Base-by-base conservation (phyloP, 2,113 vertebrate species). In the Cromileptes altivelis region DNA sequence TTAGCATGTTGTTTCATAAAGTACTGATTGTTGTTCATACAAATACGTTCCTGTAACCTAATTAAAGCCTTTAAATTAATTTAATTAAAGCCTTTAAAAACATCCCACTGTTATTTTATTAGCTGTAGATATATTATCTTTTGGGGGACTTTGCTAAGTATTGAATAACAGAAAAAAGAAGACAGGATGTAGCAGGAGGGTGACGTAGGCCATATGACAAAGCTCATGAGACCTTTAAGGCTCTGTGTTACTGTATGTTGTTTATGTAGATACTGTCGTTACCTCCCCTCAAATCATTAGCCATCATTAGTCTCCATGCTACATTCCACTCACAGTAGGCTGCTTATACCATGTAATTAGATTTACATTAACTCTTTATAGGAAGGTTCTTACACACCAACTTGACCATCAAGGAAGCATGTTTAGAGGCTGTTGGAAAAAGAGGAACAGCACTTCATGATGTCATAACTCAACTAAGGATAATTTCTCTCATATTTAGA, bases 261-360 rank as follows among this genome's bases (percentile, higher is more conserved):
- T 25, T 63, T 70, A 1, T 45, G 15, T 42, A 30, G 30, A 30
- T 30, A 68, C 9, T 76, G 27, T 10, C 42, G 63, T 45, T 19
- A 18, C 47, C n/a, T 68, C 45, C 12, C 21, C 56, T 49, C 18
- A 11, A 80, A 62, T 55, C 25, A 23, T 78, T 67, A 53, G 53
- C 62, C 14, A 4, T 7, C 42, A 45, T 45, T 12, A 1, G 2
- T 75, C 68, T 50, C 25, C 42, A 2, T 23, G 58, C 81, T n/a
- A 21, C 62, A 81, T 90, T 91, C 87, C 80, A 68, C 7, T 82
- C 82, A 40, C 82, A 80, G 80, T n/a, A 17, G 60, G 86, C 27
- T n/a, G 2, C 70, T 23, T 62, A 61, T 55, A 81, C 56, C 37
- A 21, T 79, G 47, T 57, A 61, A 86, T 89, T 75, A 85, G 12